Conservation (phyloP, 2,113 vertebrate species). For the Miniopterus natalensis region DNA sequence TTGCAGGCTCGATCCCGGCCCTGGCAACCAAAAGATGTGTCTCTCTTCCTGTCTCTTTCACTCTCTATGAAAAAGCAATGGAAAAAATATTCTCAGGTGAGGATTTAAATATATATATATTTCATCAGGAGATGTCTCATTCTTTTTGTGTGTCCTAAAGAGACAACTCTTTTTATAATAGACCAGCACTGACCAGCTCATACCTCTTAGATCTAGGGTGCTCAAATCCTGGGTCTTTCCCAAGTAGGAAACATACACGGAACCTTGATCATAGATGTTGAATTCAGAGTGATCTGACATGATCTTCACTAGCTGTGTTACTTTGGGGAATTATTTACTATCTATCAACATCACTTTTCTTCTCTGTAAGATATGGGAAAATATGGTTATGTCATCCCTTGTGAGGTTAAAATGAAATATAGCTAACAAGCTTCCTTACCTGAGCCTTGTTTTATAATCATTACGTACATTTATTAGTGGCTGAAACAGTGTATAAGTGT, state of each 20-base stretch:
- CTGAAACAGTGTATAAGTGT: background rate
- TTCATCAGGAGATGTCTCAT: background rate
- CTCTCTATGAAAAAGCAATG: too few relatives aligned
- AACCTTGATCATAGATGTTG: background rate
- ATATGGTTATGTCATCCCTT: background rate
- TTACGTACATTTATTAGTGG: background rate
- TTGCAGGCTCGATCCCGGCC: too few relatives aligned
- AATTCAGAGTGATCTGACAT: background rate
- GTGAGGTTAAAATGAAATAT: background rate
- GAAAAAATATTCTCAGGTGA: too few relatives aligned
- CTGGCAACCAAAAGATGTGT: too few relatives aligned
- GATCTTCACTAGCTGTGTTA: background rate
- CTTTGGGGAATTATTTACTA: background rate
- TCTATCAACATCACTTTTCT: background rate
- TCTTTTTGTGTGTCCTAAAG: background rate
- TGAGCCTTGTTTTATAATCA: background rate
- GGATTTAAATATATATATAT: background rate
- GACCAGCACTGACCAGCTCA: accelerated
- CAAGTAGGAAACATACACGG: background rate
- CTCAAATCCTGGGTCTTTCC: background rate
- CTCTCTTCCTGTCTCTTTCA: too few relatives aligned
- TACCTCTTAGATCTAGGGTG: background rate
- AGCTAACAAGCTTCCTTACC: background rate
- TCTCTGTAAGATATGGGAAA: background rate
- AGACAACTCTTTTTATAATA: background rate